A percentile compares a stretch with the other conserved stretches of the same genome.
phyloP scores from a whole-genome alignment of 2,113 vertebrate species.

The Malaclemys terrapin region DNA sequence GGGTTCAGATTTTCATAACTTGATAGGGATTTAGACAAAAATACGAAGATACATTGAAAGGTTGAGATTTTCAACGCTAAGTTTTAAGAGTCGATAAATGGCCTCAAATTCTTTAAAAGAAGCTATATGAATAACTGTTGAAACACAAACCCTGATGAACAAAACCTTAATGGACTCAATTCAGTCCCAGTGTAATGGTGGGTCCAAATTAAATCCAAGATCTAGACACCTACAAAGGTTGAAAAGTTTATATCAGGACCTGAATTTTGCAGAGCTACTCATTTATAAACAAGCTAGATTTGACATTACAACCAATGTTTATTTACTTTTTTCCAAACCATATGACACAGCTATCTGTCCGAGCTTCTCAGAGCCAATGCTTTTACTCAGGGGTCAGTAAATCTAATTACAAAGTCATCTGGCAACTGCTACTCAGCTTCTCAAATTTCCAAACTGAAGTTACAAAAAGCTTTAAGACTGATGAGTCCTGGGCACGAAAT shows the following conservation, averaged over 20 bases:
- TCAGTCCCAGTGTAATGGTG: neutral
- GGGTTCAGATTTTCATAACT: neutral
- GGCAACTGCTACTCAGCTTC: neutral
- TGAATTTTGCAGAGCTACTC: neutral
- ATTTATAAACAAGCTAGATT: neutral
- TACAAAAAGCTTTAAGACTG: neutral
- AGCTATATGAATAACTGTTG: neutral
- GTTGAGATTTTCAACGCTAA: rapidly evolving
- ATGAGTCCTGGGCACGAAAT: neutral
- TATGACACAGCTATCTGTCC: neutral
- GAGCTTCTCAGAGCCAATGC: neutral
- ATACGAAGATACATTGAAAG: neutral
- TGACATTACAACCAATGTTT: no score
- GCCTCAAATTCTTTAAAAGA: neutral
- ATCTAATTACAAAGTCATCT: neutral
- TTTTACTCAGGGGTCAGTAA: neutral
- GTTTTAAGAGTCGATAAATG: neutral
- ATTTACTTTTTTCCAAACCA: neutral
- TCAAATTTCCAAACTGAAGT: neutral
- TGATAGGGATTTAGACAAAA: rapidly evolving
- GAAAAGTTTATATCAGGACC: neutral
- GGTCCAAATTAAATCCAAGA: neutral
- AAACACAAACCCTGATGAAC: neutral
- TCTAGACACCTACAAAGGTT: neutral
- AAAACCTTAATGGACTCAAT: neutral